Percentiles rank a stretch among this genome's conserved stretches.
Evolutionary conservation across 2,888 invertebrate species (phyloP).

Genomic region (Hymenopus coronatus): DNA sequence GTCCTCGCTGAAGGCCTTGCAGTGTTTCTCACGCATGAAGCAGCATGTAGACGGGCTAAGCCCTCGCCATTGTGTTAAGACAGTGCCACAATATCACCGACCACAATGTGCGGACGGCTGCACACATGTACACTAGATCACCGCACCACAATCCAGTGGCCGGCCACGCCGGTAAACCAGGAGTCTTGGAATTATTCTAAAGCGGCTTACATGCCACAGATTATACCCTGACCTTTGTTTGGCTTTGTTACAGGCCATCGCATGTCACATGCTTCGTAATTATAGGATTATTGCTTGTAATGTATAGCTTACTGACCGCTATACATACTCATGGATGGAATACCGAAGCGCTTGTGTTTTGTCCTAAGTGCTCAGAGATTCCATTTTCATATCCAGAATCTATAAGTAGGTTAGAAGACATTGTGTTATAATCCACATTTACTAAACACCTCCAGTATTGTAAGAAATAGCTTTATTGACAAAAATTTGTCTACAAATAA

Average conservation of each 20-base stretch:
- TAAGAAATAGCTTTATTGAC: too few species aligned
- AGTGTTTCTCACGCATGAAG: neutral
- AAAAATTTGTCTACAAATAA: too few species aligned
- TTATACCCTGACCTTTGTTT: neutral
- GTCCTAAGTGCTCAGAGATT: neutral
- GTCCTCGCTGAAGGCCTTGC: neutral
- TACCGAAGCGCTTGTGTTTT: neutral
- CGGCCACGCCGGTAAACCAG: neutral
- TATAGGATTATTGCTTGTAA: neutral
- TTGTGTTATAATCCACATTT: too few species aligned
- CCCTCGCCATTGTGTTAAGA: neutral
- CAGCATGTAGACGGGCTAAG: neutral
- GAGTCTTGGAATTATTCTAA: neutral
- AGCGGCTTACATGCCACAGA: neutral
- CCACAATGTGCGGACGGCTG: neutral
- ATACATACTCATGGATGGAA: neutral
- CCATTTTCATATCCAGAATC: neutral
- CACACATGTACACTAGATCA: neutral
- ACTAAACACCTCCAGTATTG: too few species aligned
- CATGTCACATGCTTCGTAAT: neutral
- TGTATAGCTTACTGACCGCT: neutral
- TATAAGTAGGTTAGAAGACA: neutral
- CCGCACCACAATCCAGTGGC: neutral
- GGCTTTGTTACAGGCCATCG: neutral
- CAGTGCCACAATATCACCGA: neutral